phyloP scores from a whole-genome alignment of 2,797 vertebrate genomes.

The Tokudaia tokunoshimensis region DNA sequence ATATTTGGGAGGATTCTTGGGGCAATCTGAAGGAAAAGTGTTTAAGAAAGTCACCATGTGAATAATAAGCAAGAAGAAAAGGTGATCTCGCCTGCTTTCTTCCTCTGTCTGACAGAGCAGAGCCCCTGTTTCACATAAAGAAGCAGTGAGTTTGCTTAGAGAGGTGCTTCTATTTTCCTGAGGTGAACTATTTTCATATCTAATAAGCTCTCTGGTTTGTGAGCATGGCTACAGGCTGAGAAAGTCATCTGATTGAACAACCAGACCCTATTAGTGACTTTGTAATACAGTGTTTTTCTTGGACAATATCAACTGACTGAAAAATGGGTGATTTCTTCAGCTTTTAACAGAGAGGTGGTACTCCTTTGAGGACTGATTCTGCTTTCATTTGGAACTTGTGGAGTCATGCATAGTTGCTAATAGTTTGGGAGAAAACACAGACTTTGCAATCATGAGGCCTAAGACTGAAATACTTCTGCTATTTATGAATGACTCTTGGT shows the following conservation, averaged over 20 bases:
- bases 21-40: slow-evolving; percentile 64
- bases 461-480: neutral
- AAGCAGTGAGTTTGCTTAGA: neutral
- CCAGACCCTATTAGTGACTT: slow-evolving; percentile 43
- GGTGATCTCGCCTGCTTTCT: neutral
- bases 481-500: slow-evolving; percentile 9
- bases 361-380: slow-evolving; percentile 33
- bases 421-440: neutral
- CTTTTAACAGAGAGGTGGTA: slow-evolving; percentile 38
- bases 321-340: slow-evolving; percentile 46
- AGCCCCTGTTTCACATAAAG: neutral
- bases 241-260: slow-evolving; percentile 59
- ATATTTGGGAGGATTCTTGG: slow-evolving; percentile 70
- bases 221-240: slow-evolving; percentile 60
- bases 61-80: slow-evolving; percentile 63
- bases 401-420: neutral
- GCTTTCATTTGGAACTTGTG: neutral
- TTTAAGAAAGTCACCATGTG: slow-evolving; percentile 70
- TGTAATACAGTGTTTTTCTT: neutral
- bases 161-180: slow-evolving; percentile 37
- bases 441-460: neutral
- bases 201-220: slow-evolving; percentile 65
- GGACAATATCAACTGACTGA: slow-evolving; percentile 46
- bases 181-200: slow-evolving; percentile 52
- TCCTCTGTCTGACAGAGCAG: slow-evolving; percentile 7